Base-by-base conservation (phyloP, 2,888 invertebrate genomes). In the Pilophorus perplexus region DNA sequence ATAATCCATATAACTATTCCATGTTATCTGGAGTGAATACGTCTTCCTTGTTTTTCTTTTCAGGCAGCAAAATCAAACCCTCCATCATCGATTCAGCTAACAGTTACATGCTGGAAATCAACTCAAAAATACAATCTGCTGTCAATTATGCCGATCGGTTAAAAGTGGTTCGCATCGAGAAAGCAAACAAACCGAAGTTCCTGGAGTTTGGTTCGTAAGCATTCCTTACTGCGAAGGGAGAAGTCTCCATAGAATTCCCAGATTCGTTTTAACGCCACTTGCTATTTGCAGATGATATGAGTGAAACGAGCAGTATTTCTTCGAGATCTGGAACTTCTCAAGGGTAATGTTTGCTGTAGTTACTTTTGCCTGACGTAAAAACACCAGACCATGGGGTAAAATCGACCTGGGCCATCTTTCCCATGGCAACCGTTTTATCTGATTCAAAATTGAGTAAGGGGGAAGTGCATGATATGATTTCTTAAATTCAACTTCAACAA, bases 81-180 rank as follows among this genome's bases (percentile, higher is more conserved):
- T 40, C 42, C 4, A 37, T 69, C 0, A 52, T 20, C 3, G 69
- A 69, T 18, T 20, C 64, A 23, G 59, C 44, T 10, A 46, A 42
- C 3, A 18, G n/a, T 27, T 27, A 59, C n/a, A 18, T 25, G 2
- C 44, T 44, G 18, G 62, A 60, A 1, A 33, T 64, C 5, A 23
- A 18, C 20, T 5, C 28, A 16, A 64, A 64, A 27, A 40, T 48
- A 10, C 76, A 77, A 48, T 78, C 79, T 8, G 84, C 85, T 71
- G 74, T 78, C 8, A 81, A 80, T 66, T 78, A 88, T 72, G 82
- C 78, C 69, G 75, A 78, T 27, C 80, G 88, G 12, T 77, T 88
- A 40, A 71, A 74, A 40, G 73, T 79, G 25, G 83, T 85, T 3
- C 72, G 79, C 27, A 70, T 74, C 50, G 72, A 74, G 68, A 77